Percentiles rank a stretch among this genome's conserved stretches.
Conservation (phyloP, 1,140 invertebrate genomes). For the Saxidomus purpurata region DNA sequence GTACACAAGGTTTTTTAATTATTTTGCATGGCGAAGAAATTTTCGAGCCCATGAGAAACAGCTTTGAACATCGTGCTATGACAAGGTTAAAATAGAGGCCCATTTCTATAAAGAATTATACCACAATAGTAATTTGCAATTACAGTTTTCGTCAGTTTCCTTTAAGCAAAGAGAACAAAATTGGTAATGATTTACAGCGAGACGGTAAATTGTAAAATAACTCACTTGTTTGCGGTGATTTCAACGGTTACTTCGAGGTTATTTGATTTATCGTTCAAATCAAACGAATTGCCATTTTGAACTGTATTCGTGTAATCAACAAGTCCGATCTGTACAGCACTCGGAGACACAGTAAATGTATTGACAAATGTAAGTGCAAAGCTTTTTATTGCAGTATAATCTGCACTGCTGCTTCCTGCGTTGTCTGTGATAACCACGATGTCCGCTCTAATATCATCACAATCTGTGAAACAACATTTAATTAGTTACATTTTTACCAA, state of each 20-base stretch:
- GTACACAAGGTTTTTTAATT: too few relatives aligned
- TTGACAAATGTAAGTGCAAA: not conserved
- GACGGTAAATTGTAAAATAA: not conserved
- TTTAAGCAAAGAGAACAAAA: too few relatives aligned
- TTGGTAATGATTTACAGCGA: too few relatives aligned
- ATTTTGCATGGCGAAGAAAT: too few relatives aligned
- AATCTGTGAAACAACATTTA: not conserved
- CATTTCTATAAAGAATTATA: too few relatives aligned
- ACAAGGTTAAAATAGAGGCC: too few relatives aligned
- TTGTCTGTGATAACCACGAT: not conserved
- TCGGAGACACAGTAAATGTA: not conserved
- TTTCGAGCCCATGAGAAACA: too few relatives aligned
- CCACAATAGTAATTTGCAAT: too few relatives aligned
- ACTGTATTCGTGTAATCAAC: not conserved
- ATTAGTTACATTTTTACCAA: not conserved
- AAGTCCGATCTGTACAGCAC: not conserved
- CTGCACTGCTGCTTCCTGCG: not conserved
- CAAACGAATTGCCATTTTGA: not conserved
- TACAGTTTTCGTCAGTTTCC: too few relatives aligned
- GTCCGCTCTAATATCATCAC: not conserved
- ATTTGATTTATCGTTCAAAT: not conserved
- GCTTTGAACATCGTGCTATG: too few relatives aligned
- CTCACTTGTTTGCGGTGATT: not conserved
- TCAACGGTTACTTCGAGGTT: not conserved
- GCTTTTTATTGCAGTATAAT: not conserved